These are phyloP conservation scores for Xenentodon cancila DNA, from an alignment of 2,797 vertebrate species.

Conservation along the genomic window DNA sequence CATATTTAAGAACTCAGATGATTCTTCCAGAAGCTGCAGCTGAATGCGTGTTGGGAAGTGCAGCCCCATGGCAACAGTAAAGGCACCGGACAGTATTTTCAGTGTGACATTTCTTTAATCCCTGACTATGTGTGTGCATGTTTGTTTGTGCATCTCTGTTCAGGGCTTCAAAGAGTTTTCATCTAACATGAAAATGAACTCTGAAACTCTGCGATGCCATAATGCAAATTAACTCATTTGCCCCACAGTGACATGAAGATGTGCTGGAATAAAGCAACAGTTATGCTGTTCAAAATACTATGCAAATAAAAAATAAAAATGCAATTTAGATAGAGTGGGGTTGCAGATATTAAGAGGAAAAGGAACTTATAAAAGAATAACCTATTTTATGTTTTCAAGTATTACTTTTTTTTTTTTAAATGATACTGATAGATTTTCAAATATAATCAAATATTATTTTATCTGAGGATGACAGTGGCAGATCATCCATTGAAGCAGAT, in stretches of 20 bases:
- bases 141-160: not conserved
- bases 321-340: too few relatives aligned
- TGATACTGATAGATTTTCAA: too few relatives aligned
- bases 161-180: slow-evolving; percentile 25
- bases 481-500: too few relatives aligned
- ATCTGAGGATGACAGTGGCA: too few relatives aligned
- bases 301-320: too few relatives aligned
- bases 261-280: too few relatives aligned
- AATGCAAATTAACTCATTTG: slow-evolving; percentile 28
- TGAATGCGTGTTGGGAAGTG: slow-evolving; percentile 34
- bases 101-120: slow-evolving; percentile 7
- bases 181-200: slow-evolving; percentile 23
- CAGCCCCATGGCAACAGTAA: slow-evolving; percentile 8
- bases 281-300: too few relatives aligned
- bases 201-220: slow-evolving; percentile 32
- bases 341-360: too few relatives aligned
- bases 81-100: slow-evolving; percentile 21
- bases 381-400: too few relatives aligned
- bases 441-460: too few relatives aligned
- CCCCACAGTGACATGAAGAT: slow-evolving; percentile 18
- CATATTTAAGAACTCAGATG: slow-evolving; percentile 17
- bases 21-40: slow-evolving; percentile 24
- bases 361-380: too few relatives aligned
- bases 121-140: not conserved
- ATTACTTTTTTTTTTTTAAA: too few relatives aligned